phyloP scores from a whole-genome alignment of 1,140 invertebrate species.

The Drosophila parabipectinata region DNA sequence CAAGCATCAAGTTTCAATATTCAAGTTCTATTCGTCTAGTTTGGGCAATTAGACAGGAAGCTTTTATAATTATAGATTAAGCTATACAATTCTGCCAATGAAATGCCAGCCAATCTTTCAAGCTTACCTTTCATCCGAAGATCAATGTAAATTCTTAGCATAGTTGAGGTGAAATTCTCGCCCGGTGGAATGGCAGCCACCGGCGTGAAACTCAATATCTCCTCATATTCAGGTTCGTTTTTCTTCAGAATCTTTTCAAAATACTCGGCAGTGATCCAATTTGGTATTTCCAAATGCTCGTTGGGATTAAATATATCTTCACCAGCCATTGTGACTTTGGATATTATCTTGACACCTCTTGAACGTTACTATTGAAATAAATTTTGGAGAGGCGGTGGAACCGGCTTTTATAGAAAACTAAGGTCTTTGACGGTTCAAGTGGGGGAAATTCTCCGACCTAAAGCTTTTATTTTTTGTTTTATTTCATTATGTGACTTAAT shows the following conservation, averaged over 20 bases:
- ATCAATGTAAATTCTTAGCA: slow-evolving; percentile 65
- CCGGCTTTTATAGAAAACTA: neutral
- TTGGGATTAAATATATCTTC: slow-evolving; percentile 60
- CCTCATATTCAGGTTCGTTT: slow-evolving; percentile 74
- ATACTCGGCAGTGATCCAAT: slow-evolving; percentile 84
- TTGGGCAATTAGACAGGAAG: too few species aligned
- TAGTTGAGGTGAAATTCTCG: slow-evolving; percentile 71
- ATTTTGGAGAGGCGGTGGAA: neutral
- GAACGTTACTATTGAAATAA: slow-evolving; percentile 11
- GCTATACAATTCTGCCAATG: neutral
- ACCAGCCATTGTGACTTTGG: neutral
- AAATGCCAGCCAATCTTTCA: neutral
- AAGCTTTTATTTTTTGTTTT: neutral
- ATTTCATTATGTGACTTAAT: neutral
- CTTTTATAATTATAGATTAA: neutral
- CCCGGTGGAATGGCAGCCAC: slow-evolving; percentile 69
- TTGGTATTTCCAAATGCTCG: slow-evolving; percentile 64
- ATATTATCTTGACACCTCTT: neutral
- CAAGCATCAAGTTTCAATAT: too few species aligned
- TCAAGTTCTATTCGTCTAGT: too few species aligned
- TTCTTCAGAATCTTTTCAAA: slow-evolving; percentile 79
- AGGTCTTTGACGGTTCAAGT: too few species aligned
- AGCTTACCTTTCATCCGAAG: slow-evolving; percentile 58
- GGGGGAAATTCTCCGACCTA: too few species aligned
- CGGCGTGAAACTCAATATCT: slow-evolving; percentile 58